Base-by-base conservation (phyloP, 2,113 vertebrate genomes). In the Saiga tatarica region DNA sequence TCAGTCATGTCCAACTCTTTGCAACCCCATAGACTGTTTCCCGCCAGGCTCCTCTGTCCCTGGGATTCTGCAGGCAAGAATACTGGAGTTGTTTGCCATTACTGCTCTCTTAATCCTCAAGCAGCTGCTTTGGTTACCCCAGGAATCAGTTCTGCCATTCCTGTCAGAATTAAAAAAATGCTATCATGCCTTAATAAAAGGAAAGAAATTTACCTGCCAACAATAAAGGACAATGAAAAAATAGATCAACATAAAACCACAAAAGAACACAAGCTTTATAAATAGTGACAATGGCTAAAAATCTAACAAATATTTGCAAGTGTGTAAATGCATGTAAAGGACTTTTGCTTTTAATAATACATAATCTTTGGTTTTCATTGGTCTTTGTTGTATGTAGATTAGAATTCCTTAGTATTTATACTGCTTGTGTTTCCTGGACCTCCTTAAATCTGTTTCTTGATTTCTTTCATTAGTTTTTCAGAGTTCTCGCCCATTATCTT, bases 391-490 rank as follows among this genome's bases (percentile, higher is more conserved):
- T 91, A 10, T 28, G 5, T 55, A 42, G 19, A 95, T 74, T 55
- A 81, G 13, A 47, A 30, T 19, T 55, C 50, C 88, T 96, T 82
- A 67, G 3, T 17, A 67, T 74, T 95, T 74, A 25, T 30, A 62
- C 13, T 83, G 26, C 15, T 53, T 79, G 12, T 95, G 6, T 19
- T 84, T 88, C 36, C 81, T 45, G 88, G 59, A 45, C 87, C 39
- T 91, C 59, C 33, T 59, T 85, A 60, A 93, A 76, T 95, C 33
- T 67, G 47, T 82, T 96, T 45, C 25, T 85, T 93, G 28, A 74
- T 50, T 95, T 79, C 57, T 64, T 93, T 91, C 39, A 93, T 59
- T 16, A 30, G 6, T 59, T 97, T 89, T 95, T 52, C 84, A 82
- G 87, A 93, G 2, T 59, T 59, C 36, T 95, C 52, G 53, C 28